Evolutionary conservation across 1,140 invertebrate species (phyloP).

Genomic region (Orius laevigatus): DNA sequence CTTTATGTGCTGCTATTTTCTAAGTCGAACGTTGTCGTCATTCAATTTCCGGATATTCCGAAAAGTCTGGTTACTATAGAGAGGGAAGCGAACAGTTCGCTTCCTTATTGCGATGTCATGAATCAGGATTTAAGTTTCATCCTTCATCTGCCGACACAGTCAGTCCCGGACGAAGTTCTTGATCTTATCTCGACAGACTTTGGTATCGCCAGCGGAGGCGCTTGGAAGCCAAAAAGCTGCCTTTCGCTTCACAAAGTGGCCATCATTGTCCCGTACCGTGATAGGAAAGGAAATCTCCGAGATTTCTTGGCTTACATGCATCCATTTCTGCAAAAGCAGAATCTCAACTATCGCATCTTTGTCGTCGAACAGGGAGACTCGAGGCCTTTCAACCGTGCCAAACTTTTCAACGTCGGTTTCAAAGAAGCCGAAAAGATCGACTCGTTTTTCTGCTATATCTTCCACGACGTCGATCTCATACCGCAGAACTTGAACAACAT

Average conservation of each 20-base stretch:
- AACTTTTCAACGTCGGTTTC: slow-evolving; percentile 86
- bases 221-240: slow-evolving; percentile 55
- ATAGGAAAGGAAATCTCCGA: slow-evolving; percentile 60
- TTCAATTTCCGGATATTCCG: slow-evolving; percentile 11
- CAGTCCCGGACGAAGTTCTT: slow-evolving; percentile 7
- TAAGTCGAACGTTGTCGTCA: slow-evolving; percentile 5
- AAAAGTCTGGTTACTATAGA: slow-evolving; percentile 11
- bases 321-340: slow-evolving; percentile 71
- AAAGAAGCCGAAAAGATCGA: slow-evolving; percentile 48
- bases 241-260: slow-evolving; percentile 59
- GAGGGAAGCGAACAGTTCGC: background rate
- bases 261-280: slow-evolving; percentile 76
- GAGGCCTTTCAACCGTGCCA: slow-evolving; percentile 78
- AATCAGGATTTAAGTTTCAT: background rate
- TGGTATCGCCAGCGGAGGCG: slow-evolving; percentile 36
- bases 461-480: slow-evolving; percentile 90
- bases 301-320: slow-evolving; percentile 79
- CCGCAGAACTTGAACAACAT: slow-evolving; percentile 78
- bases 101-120: slow-evolving; percentile 3
- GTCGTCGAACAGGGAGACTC: slow-evolving; percentile 72
- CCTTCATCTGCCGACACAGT: background rate
- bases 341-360: slow-evolving; percentile 74
- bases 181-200: slow-evolving; percentile 7
- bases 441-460: slow-evolving; percentile 71
- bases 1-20: slow-evolving; percentile 15